Evolutionary conservation across 2,888 invertebrate species (phyloP), one percentile per base, ranked within the genome.

Genomic region (Erannis defoliaria): DNA sequence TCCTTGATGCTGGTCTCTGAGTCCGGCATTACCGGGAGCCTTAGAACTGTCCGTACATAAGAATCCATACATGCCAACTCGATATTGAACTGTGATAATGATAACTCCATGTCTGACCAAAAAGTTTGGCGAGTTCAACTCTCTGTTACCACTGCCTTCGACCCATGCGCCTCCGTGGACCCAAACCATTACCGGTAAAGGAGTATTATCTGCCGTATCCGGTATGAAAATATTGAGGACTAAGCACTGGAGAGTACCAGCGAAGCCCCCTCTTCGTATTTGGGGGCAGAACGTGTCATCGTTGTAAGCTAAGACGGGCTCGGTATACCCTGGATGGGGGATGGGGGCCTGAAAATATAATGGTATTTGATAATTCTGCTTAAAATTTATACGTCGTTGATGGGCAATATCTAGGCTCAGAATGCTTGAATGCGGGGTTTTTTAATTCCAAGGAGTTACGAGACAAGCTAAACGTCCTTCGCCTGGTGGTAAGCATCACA

Each of bases 31-130:
- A 5, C 81, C 81, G 1, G 79, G 74, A 5, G 75, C 66, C 5
- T 73, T 71, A 1, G 71, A 66, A 2, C 62, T 73, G 23, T 74
- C 69, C 0, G 72, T 46, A 42, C 78, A 76, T 51, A 81, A 61
- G n/a, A 77, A 81, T 0, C 80, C 80, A 16, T 74, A 76, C 4
- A 72, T 68, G 0, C 79, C 79, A 3, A 80, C 26, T 38, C 80
- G 64, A 37, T 79, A 81, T 54, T 78, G 75, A 0, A 79, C 18
- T 0, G 72, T 66, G 0, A 81, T 73, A 0, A 80, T 23, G 5
- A 78, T 68, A 3, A 80, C 59, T 19, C 72, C 63, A 26, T 75
- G 71, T 45, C 72, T 74, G 76, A 82, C n/a, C 18, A 57, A 19
- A 31, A 46, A 53, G n/a, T 53, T 45, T 1, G 53, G 43, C 0